phyloP scores from a whole-genome alignment of 2,797 vertebrate species.

The Sphenodon punctatus region DNA sequence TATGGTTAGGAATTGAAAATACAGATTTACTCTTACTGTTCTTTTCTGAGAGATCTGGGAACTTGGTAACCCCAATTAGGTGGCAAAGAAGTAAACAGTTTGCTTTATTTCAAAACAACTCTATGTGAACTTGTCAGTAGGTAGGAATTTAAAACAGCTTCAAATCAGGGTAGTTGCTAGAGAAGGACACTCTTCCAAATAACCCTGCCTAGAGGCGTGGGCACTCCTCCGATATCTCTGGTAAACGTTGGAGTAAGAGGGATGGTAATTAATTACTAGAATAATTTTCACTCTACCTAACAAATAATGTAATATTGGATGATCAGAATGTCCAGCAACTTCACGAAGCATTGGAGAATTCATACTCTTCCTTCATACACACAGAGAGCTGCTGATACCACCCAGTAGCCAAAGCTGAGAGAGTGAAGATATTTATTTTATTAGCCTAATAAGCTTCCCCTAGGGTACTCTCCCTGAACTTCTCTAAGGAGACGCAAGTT shows the following conservation, averaged over 20 bases:
- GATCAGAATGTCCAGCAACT: background rate
- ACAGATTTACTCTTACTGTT: background rate
- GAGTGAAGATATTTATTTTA: background rate
- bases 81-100: too few species aligned
- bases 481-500: rapidly evolving
- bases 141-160: background rate
- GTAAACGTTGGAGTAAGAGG: too few species aligned
- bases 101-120: background rate
- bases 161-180: background rate
- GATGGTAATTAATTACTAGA: background rate
- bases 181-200: background rate
- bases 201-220: background rate
- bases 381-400: background rate
- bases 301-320: background rate
- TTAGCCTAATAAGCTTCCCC: background rate
- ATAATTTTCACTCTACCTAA: background rate
- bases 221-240: background rate
- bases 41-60: background rate
- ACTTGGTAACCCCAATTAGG: too few species aligned
- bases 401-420: background rate
- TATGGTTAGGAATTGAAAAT: too few species aligned
- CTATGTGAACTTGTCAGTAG: background rate
- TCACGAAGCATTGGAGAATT: background rate
- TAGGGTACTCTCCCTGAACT: background rate
- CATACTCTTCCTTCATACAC: background rate